These are phyloP conservation scores for Drosophila pachea DNA, from an alignment of 1,140 invertebrate genomes.

Conservation along the genomic window DNA sequence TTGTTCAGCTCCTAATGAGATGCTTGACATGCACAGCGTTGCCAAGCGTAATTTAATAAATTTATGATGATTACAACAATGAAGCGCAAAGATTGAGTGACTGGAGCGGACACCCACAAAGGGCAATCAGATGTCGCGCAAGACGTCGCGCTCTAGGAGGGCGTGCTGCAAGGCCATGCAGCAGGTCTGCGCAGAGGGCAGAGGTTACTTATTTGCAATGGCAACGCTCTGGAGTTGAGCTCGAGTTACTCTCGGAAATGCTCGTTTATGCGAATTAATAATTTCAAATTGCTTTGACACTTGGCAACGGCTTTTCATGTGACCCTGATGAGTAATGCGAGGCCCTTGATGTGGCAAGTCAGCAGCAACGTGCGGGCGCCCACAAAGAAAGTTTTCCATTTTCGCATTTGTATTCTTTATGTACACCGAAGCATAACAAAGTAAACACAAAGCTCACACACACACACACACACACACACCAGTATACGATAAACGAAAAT, in stretches of 20 bases:
- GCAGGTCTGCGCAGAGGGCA: background rate
- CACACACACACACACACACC: background rate
- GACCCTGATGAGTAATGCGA: slow-evolving; percentile 29
- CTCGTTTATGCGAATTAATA: slow-evolving; percentile 65
- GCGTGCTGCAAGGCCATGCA: slow-evolving; percentile 18
- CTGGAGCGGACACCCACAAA: slow-evolving; percentile 7
- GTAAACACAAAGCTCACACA: slow-evolving; percentile 10
- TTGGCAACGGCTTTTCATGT: slow-evolving; percentile 40
- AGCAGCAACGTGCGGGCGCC: background rate
- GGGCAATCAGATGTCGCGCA: background rate
- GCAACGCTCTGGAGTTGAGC: slow-evolving; percentile 26
- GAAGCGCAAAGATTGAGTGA: slow-evolving; percentile 45
- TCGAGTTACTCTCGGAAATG: slow-evolving; percentile 46
- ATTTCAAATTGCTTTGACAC: slow-evolving; percentile 45
- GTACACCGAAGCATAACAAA: slow-evolving; percentile 24
- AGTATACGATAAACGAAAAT: slow-evolving; percentile 24
- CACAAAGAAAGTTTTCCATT: slow-evolving; percentile 38
- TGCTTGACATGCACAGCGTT: slow-evolving; percentile 14
- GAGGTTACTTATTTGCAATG: slow-evolving; percentile 48
- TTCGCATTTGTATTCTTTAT: slow-evolving; percentile 35
- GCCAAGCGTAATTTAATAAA: slow-evolving; percentile 72
- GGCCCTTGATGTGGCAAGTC: slow-evolving; percentile 18
- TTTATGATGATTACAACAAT: slow-evolving; percentile 62
- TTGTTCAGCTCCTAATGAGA: slow-evolving; percentile 29
- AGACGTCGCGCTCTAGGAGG: background rate